These are phyloP conservation scores for Mesorhabditis spiculigera DNA, from an alignment of 2,888 invertebrate genomes.

Conservation along the genomic window DNA sequence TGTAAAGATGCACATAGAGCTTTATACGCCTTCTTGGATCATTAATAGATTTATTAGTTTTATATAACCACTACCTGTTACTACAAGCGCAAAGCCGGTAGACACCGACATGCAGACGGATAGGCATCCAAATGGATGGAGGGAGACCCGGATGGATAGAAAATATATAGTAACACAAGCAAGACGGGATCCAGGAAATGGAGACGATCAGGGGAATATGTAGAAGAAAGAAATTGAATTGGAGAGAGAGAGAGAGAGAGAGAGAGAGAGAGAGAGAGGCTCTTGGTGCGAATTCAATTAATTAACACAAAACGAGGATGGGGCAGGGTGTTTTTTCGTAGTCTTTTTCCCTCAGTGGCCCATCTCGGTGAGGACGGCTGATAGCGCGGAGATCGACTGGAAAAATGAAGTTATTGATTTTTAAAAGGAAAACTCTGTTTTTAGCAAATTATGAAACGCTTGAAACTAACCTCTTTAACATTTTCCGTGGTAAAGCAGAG, in stretches of 20 bases:
- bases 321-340: neutral
- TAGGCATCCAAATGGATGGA: no score
- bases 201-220: no score
- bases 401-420: conserved; percentile 16
- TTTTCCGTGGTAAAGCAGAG: conserved; percentile 62
- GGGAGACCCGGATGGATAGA: no score
- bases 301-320: neutral
- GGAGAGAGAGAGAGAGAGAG: neutral
- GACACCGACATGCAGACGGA: no score
- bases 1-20: no score
- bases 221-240: neutral
- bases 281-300: neutral
- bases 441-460: neutral
- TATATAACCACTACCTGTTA: no score
- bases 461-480: conserved; percentile 50
- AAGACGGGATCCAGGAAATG: neutral
- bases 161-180: no score
- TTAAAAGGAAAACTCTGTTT: neutral
- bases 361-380: conserved; percentile 31
- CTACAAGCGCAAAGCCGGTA: no score
- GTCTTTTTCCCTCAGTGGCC: conserved; percentile 12
- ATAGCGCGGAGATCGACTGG: conserved; percentile 33
- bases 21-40: no score
- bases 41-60: no score
- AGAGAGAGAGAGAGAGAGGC: neutral